A percentile compares a stretch with the other conserved stretches of the same genome.
Conservation (phyloP, 2,888 invertebrate genomes). For the Phortica okadai region DNA sequence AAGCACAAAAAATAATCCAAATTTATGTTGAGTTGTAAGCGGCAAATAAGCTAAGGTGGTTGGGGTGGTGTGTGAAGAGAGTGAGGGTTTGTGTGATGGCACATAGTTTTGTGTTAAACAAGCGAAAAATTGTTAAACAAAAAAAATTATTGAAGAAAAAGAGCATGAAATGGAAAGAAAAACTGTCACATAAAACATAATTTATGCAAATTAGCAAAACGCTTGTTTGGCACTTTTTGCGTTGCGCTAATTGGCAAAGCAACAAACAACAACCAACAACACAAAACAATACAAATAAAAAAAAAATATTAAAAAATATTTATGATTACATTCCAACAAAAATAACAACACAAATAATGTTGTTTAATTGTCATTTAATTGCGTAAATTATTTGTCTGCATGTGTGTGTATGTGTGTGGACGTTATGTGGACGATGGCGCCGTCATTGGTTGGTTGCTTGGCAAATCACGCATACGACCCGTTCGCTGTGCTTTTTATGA, state of each 20-base stretch:
- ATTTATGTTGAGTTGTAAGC: constrained; percentile 55
- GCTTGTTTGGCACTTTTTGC: background rate
- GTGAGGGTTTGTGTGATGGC: background rate
- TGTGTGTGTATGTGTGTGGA: background rate
- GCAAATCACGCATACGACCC: background rate
- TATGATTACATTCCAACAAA: background rate
- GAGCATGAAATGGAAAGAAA: background rate
- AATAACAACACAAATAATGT: background rate
- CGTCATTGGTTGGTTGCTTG: background rate
- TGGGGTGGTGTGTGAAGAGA: background rate
- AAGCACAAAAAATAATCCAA: constrained; percentile 60
- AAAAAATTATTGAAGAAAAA: background rate
- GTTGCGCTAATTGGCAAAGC: background rate
- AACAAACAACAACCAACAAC: background rate
- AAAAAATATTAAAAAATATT: background rate
- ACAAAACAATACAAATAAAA: background rate
- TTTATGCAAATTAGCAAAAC: constrained; percentile 21
- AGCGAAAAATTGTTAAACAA: background rate
- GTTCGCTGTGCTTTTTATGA: background rate
- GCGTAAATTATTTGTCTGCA: background rate
- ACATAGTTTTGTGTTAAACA: constrained; percentile 2
- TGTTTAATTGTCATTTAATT: constrained; percentile 24
- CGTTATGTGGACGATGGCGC: too few species aligned
- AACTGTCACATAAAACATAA: constrained; percentile 6
- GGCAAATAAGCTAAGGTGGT: background rate